phyloP scores from a whole-genome alignment of 2,888 invertebrate species.

The Agrenia bidenticulata region DNA sequence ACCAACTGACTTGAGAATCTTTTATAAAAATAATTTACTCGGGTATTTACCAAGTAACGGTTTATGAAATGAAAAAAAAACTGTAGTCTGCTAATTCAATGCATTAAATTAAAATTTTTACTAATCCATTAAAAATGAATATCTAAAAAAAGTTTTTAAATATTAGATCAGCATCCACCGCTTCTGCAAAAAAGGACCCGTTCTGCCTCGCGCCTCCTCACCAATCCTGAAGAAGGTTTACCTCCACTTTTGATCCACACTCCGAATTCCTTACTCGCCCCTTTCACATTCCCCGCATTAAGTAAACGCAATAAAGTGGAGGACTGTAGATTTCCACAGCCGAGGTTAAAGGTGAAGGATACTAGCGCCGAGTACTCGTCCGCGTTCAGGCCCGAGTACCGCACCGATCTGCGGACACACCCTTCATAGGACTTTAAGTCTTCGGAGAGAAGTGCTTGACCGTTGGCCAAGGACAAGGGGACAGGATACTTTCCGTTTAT shows the following conservation, averaged over 20 bases:
- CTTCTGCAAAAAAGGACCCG: no score
- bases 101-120: no score
- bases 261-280: constrained; percentile 18
- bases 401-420: constrained; percentile 6
- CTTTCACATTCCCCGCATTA: constrained; percentile 14
- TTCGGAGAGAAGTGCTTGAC: background rate
- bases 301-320: background rate
- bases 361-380: constrained; percentile 19
- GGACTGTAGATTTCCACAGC: constrained; percentile 8
- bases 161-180: no score
- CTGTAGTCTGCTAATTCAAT: no score
- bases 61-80: no score
- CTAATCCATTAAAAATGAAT: no score
- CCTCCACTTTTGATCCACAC: constrained; percentile 14
- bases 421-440: constrained; percentile 9
- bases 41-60: no score
- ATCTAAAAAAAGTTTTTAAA: no score
- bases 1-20: no score
- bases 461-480: constrained; percentile 6
- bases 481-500: constrained; percentile 9
- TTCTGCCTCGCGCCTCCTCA: constrained; percentile 15
- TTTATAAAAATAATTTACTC: no score
- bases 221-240: background rate
- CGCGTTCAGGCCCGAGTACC: constrained; percentile 1
- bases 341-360: constrained; percentile 17